Evolutionary conservation across 1,140 invertebrate species (phyloP).

Genomic region (Sitobion miscanthi): DNA sequence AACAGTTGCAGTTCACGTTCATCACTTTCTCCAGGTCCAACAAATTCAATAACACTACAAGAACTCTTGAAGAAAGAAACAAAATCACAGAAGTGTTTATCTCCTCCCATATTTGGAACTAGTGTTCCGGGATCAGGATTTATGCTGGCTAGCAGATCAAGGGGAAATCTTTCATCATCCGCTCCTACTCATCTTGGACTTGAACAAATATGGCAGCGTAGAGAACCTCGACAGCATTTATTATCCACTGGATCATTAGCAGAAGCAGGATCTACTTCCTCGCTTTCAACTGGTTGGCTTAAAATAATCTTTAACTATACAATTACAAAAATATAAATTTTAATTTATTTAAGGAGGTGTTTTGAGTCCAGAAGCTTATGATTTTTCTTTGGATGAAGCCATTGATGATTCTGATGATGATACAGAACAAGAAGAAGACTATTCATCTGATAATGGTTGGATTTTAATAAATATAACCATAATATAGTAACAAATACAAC

Average conservation of each 20-base stretch:
- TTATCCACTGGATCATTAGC: slow-evolving; percentile 85
- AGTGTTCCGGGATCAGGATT: slow-evolving; percentile 45
- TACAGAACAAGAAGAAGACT: slow-evolving; percentile 85
- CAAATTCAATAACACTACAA: slow-evolving; percentile 63
- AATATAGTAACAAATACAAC: neutral
- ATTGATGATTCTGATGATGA: slow-evolving; percentile 79
- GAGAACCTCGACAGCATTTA: slow-evolving; percentile 84
- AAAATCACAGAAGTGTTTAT: slow-evolving; percentile 70
- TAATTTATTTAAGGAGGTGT: slow-evolving; percentile 69
- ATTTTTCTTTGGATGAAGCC: slow-evolving; percentile 83
- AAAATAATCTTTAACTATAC: neutral
- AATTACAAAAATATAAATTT: slow-evolving; percentile 14
- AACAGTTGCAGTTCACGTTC: slow-evolving; percentile 59
- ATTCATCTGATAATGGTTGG: slow-evolving; percentile 78
- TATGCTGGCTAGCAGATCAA: slow-evolving; percentile 33
- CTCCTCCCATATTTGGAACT: slow-evolving; percentile 66
- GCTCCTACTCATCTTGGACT: slow-evolving; percentile 83
- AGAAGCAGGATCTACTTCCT: slow-evolving; percentile 87
- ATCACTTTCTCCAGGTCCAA: slow-evolving; percentile 61
- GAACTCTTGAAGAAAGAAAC: slow-evolving; percentile 68
- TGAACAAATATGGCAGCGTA: slow-evolving; percentile 81
- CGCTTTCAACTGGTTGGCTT: slow-evolving; percentile 72
- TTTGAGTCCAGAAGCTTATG: slow-evolving; percentile 79
- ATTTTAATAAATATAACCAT: neutral
- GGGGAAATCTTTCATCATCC: slow-evolving; percentile 72